These are phyloP conservation scores for Boloria selene DNA, from an alignment of 2,888 invertebrate species.

Conservation along the genomic window DNA sequence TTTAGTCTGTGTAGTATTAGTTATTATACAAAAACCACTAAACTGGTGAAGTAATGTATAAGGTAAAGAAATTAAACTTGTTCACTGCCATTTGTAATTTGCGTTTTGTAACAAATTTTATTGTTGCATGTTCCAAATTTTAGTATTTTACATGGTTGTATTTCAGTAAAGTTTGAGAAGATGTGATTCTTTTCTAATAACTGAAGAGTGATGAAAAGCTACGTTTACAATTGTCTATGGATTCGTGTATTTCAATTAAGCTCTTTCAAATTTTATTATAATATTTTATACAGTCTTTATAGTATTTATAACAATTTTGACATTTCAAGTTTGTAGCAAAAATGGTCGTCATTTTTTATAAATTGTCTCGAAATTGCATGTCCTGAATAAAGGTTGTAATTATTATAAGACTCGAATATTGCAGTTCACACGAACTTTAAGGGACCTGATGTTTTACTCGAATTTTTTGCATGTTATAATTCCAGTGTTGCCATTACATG, in stretches of 20 bases:
- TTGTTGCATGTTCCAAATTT: no score
- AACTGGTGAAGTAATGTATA: not conserved
- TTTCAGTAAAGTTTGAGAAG: no score
- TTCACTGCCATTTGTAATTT: slow-evolving; percentile 25
- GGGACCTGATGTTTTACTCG: slow-evolving; percentile 30
- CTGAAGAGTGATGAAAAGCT: no score
- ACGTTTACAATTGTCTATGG: no score
- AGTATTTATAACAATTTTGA: not conserved
- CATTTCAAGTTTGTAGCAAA: not conserved
- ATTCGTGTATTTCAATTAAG: no score
- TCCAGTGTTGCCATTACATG: slow-evolving; percentile 29
- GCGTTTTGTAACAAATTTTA: not conserved
- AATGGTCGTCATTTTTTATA: slow-evolving; percentile 7
- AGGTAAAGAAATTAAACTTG: slow-evolving; percentile 8
- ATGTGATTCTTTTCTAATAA: no score
- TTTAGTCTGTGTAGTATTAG: not conserved
- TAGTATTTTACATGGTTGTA: no score
- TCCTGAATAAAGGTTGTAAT: slow-evolving; percentile 28
- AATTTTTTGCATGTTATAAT: slow-evolving; percentile 14
- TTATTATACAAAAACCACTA: slow-evolving; percentile 4
- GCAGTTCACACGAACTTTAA: slow-evolving; percentile 20
- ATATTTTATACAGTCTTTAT: no score
- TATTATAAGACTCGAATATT: slow-evolving; percentile 19
- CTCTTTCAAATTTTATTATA: no score
- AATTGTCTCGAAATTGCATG: slow-evolving; percentile 1